A percentile compares a stretch with the other conserved stretches of the same genome.
phyloP scores from a whole-genome alignment of 2,113 vertebrate genomes.

The Chrysochloris asiatica region DNA sequence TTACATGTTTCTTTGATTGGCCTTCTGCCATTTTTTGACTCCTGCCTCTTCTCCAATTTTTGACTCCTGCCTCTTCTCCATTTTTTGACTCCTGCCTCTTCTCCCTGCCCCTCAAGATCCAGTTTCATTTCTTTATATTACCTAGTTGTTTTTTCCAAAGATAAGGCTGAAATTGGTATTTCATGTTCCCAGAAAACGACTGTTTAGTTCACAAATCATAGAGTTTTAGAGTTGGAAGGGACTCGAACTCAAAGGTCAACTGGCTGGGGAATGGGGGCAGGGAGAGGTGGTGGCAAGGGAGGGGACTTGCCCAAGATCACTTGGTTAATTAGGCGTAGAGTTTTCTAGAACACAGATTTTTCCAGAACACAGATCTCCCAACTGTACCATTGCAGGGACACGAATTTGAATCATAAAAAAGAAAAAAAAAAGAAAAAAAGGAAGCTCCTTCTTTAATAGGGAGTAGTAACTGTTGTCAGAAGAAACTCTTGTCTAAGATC shows the following conservation, averaged over 20 bases:
- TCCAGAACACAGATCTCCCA: neutral
- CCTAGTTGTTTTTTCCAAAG: neutral
- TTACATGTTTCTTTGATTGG: slow-evolving; percentile 18
- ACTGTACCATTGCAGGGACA: neutral
- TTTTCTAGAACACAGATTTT: slow-evolving; percentile 17
- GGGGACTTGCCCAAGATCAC: too few species aligned
- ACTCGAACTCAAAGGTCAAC: neutral
- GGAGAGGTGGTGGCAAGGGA: too few species aligned
- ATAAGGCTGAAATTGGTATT: neutral
- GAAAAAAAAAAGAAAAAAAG: neutral
- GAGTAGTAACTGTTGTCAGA: neutral
- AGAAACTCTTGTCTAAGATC: slow-evolving; percentile 14
- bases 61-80: too few species aligned
- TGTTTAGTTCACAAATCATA: slow-evolving; percentile 40
- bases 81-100: neutral
- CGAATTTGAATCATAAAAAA: neutral
- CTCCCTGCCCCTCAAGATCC: neutral
- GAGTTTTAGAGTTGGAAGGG: neutral
- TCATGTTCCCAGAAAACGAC: slow-evolving; percentile 41
- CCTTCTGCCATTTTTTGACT: neutral
- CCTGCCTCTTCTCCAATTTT: too few species aligned
- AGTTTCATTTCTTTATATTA: neutral
- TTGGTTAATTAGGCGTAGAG: neutral
- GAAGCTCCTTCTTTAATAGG: neutral
- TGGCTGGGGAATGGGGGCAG: too few species aligned